A percentile compares a stretch with the other conserved stretches of the same genome.
phyloP scores from a whole-genome alignment of 2,888 invertebrate genomes.

The Athalia rosae region DNA sequence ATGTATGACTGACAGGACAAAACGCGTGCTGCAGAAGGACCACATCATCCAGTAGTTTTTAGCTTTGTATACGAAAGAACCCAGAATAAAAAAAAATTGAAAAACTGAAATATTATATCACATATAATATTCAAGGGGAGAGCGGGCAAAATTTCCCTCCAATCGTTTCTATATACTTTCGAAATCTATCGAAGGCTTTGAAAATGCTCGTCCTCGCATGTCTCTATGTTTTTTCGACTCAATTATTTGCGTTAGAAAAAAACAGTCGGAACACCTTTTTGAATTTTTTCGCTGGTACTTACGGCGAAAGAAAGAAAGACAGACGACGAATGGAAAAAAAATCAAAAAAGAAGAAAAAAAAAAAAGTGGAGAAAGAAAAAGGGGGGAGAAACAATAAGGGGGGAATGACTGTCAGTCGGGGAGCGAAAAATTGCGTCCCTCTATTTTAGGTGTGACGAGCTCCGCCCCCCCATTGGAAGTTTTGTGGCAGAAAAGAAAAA shows the following conservation, averaged over 20 bases:
- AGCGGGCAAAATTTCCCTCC: too few relatives aligned
- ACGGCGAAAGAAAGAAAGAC: conserved; percentile 35
- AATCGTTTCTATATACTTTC: too few relatives aligned
- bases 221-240: too few relatives aligned
- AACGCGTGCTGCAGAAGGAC: conserved; percentile 51
- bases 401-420: conserved; percentile 63
- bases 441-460: conserved; percentile 42
- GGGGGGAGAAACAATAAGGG: conserved; percentile 62
- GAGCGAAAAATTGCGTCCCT: conserved; percentile 61
- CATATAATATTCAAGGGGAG: too few relatives aligned
- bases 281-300: too few relatives aligned
- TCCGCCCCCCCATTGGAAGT: conserved; percentile 11
- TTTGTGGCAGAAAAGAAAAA: conserved; percentile 25
- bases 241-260: too few relatives aligned
- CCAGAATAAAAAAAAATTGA: conserved; percentile 17
- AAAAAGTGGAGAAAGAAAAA: conserved; percentile 42
- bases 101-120: too few relatives aligned
- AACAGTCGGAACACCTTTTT: conserved; percentile 25
- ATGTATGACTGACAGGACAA: conserved; percentile 48
- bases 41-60: background rate
- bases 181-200: too few relatives aligned
- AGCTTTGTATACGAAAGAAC: conserved; percentile 24
- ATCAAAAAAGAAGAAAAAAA: background rate
- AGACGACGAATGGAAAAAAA: background rate
- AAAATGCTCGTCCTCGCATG: too few relatives aligned